Evolutionary conservation across 2,113 vertebrate species (phyloP).

Genomic region (Ammodytes marinus): DNA sequence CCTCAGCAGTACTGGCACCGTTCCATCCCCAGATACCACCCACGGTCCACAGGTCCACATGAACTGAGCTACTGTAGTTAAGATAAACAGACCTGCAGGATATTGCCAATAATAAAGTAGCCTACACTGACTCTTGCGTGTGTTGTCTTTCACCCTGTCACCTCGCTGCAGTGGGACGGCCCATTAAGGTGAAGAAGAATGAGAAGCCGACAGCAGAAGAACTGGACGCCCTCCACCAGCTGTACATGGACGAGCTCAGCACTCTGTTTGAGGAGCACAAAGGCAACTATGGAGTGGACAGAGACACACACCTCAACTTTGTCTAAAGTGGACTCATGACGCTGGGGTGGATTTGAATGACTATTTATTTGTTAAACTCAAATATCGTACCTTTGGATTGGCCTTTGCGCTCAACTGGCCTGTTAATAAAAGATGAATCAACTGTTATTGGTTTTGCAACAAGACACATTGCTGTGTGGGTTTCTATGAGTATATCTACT

Average conservation of each 20-base stretch:
- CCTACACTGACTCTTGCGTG: constrained; percentile 10
- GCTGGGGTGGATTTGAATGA: neutral
- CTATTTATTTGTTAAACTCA: constrained; percentile 58
- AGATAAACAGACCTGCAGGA: neutral
- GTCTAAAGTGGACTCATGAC: constrained; percentile 73
- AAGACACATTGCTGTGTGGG: neutral
- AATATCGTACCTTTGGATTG: no score
- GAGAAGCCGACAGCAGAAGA: constrained; percentile 83
- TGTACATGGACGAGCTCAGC: constrained; percentile 88
- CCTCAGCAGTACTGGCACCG: no score
- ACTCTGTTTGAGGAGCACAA: constrained; percentile 95
- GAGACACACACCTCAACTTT: constrained; percentile 90
- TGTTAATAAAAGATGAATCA: constrained; percentile 8
- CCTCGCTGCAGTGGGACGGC: constrained; percentile 88
- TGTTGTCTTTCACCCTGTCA: constrained; percentile 27
- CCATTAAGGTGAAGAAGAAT: constrained; percentile 88
- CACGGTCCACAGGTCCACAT: no score
- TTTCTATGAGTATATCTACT: neutral
- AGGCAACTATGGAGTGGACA: constrained; percentile 86
- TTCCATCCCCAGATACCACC: no score
- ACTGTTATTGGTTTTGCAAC: constrained; percentile 9
- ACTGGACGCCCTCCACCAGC: constrained; percentile 87
- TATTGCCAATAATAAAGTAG: constrained; percentile 18
- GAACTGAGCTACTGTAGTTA: neutral
- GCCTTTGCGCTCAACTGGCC: neutral